Evolutionary conservation across 2,113 vertebrate species (phyloP), one percentile per base, ranked within the genome.

Genomic region (Triplophysa dalaica): DNA sequence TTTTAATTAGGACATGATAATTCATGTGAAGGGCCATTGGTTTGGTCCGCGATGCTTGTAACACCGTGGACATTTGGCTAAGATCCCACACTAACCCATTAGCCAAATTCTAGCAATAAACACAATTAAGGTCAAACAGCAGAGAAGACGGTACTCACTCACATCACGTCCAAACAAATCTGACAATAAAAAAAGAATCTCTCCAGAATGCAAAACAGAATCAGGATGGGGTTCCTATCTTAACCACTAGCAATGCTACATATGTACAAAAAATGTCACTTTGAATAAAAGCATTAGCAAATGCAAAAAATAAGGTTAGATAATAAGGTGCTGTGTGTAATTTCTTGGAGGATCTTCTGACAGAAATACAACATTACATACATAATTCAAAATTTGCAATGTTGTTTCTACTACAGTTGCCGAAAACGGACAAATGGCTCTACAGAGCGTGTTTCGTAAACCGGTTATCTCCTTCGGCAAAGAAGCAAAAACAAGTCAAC

Each of bases 1-100:
- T 84, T 84, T 84, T 81, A 65, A 75, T 70, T 70, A 74, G 83
- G 69, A 66, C 60, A 74, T 84, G 83, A 84, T 84, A 84, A 84
- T 85, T 85, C 79, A 70, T 67, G 48, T 62, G 78, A 62, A 64
- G 77, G 61, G 62, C 70, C 60, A 66, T 63, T 75, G 52, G 61
- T 38, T 38, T 65, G 75, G 75, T 65, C 19, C 8, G 50, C 69
- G 54, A 26, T 14, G 68, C 70, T 29, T 56, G 38, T 66, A 63
- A 29, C 12, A 33, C 64, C 67, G 50, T 70, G 60, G 75, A 75
- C 56, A 68, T 75, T 64, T 78, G 77, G 80, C 72, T 26, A 66
- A 65, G 76, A n/a, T 70, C 58, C 74, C 64, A 75, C 41, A 52
- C 43, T 26, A 29, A 75, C 58, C 82, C 72, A 70, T 81, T 77